Percentiles rank a stretch among this genome's conserved stretches.
Conservation (phyloP, 2,797 vertebrate genomes). For the Bovichtus variegatus region DNA sequence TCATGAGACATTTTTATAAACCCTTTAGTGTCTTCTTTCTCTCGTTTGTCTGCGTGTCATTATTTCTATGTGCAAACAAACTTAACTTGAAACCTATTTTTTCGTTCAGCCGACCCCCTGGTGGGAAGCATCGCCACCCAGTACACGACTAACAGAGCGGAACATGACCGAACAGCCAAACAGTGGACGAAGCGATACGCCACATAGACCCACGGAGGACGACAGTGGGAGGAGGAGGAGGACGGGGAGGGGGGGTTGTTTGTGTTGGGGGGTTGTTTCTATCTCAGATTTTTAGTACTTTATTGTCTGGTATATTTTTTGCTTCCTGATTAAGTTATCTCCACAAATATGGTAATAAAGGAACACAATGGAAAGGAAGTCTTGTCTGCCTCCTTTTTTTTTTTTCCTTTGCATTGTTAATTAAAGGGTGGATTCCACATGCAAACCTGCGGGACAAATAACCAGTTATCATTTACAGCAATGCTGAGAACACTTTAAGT, state of each 20-base stretch:
- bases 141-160: constrained; percentile 96
- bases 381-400: neutral
- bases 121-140: constrained; percentile 98
- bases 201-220: constrained; percentile 84
- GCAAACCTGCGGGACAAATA: accelerated
- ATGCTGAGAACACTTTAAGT: neutral
- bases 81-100: constrained; percentile 19
- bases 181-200: constrained; percentile 98
- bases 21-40: neutral
- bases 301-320: constrained; percentile 86
- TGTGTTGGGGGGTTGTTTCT: constrained; percentile 78
- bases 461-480: neutral
- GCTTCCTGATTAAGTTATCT: constrained; percentile 86
- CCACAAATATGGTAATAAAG: constrained; percentile 82
- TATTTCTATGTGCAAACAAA: neutral
- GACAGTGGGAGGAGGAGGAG: constrained; percentile 4
- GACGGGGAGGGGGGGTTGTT: constrained; percentile 38
- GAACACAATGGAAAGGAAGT: constrained; percentile 73
- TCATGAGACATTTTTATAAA: neutral
- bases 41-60: neutral
- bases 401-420: neutral
- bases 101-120: constrained; percentile 91
- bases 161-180: constrained; percentile 97
- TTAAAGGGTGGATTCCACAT: neutral
- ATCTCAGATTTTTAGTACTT: constrained; percentile 86